These are phyloP conservation scores for Gymnogyps californianus DNA, from an alignment of 2,113 vertebrate species.

Conservation along the genomic window DNA sequence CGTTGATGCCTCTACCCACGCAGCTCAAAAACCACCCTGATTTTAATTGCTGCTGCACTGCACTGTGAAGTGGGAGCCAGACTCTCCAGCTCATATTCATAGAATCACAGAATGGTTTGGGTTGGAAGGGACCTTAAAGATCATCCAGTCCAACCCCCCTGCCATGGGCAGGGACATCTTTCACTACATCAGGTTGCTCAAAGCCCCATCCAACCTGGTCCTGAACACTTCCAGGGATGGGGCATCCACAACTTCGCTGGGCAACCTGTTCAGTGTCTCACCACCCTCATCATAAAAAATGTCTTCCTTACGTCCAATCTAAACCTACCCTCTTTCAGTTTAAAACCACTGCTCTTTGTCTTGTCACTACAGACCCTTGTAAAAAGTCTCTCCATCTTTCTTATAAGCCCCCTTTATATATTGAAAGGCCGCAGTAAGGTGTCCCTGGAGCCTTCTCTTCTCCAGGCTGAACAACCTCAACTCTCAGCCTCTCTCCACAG, in stretches of 20 bases:
- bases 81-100: neutral
- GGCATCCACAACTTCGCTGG: neutral
- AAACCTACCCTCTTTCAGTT: neutral
- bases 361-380: neutral
- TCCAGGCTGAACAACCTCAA: neutral
- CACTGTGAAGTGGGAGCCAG: neutral
- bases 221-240: neutral
- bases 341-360: neutral
- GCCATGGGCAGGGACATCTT: neutral
- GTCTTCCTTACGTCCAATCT: neutral
- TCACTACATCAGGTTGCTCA: neutral
- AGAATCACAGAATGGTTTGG: neutral
- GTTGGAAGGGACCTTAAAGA: neutral
- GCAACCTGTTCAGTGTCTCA: neutral
- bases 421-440: neutral
- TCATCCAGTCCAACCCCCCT: too few relatives aligned
- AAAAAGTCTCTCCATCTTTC: neutral
- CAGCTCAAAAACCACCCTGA: neutral
- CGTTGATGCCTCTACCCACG: neutral
- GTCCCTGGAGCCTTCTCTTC: neutral
- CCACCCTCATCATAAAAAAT: neutral
- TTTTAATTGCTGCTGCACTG: neutral
- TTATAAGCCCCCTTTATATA: accelerated
- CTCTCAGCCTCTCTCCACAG: neutral
- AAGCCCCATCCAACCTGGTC: neutral